Evolutionary conservation across 30 jellyfish, hydroid and myxozoan species (phyloP), one percentile per base, ranked within the genome.

Genomic region (Chrysaora quinquecirrha): DNA sequence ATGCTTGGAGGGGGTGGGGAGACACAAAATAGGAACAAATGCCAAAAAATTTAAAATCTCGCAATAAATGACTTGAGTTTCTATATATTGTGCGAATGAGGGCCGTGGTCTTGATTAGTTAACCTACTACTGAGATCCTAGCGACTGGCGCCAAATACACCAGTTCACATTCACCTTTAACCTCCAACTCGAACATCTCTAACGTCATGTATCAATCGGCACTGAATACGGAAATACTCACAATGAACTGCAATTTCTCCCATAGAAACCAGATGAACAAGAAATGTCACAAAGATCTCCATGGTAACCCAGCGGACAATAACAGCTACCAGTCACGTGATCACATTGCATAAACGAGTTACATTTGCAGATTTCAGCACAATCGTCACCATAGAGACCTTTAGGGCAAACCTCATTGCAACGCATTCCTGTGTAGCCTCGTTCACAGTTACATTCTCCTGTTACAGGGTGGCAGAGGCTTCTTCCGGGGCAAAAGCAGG

Each of bases 321-420:
- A 67, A 30, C 97, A 88, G 48, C 81, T 52, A 1, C 97, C 97
- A 64, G 84, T 66, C 30, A 48, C 81, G 23, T 71, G 85, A 66
- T 88, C 89, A 48, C 97, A 88, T 3, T 38, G 30, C 6, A 93
- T 66, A 1, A 24, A 27, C 2, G 83, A 35, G 22, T 75, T 46
- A 31, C 97, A 88, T 11, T 43, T 28, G 54, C 97, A 88, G 6
- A 18, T 30, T 10, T 58, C 23, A 62, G 48, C 62, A 58, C 97
- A 88, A 12, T 71, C 32, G 14, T 20, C 71, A 0, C 97, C 97
- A 64, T 43, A 88, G 27, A 24, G 43, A 1, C 97, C 93, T 4
- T 48, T 65, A 30, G 86, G 34, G 74, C 96, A 87, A 28, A 79
- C 68, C 20, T 69, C 71, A 49, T 61, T 30, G 30, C 96, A 79